phyloP scores from a whole-genome alignment of 2,797 vertebrate species.

The Typhlichthys eigenmanni region DNA sequence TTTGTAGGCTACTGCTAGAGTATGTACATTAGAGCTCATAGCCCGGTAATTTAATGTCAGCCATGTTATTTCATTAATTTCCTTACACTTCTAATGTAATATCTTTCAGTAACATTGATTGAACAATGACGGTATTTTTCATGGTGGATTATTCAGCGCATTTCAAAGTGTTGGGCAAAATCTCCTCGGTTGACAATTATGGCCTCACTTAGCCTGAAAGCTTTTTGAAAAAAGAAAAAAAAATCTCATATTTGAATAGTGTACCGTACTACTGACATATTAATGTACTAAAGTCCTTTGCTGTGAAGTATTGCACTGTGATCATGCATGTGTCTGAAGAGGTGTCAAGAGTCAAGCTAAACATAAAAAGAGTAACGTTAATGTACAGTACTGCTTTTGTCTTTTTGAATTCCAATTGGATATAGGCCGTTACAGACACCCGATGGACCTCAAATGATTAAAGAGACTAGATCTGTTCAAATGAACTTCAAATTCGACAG shows the following conservation, averaged over 20 bases:
- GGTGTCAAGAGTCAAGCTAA: slow-evolving; percentile 11
- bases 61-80: no score
- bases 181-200: no score
- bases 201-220: neutral
- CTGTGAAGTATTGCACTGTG: neutral
- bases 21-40: neutral
- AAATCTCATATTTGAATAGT: neutral
- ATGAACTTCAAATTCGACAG: neutral
- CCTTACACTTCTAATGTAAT: no score
- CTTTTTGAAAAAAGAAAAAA: neutral
- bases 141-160: no score
- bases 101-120: no score
- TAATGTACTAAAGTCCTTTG: neutral
- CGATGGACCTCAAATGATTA: no score
- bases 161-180: no score
- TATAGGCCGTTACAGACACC: no score
- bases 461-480: no score
- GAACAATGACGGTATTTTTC: no score
- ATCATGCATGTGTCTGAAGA: slow-evolving; percentile 17
- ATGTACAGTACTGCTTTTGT: no score
- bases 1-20: neutral
- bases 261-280: neutral
- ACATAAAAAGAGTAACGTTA: neutral
- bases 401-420: no score
- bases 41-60: neutral